Evolutionary conservation across 2,888 invertebrate species (phyloP).

Genomic region (Phaonia tiefii): DNA sequence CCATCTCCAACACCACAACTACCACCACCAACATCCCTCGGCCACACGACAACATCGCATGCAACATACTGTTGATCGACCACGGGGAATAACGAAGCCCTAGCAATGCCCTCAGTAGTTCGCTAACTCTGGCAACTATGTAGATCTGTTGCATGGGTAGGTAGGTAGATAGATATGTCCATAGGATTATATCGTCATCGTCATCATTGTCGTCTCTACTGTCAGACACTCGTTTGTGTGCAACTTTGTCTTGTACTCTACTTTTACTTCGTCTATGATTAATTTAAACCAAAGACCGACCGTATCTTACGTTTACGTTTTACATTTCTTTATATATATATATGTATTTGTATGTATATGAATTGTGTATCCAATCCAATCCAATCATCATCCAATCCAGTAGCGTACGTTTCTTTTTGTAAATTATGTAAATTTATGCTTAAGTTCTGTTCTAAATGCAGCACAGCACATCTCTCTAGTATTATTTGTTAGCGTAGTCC

Average conservation of each 20-base stretch:
- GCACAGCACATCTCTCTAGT: conserved; percentile 33
- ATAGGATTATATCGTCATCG: too few species aligned
- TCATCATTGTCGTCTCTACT: conserved; percentile 35
- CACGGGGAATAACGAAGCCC: conserved; percentile 18
- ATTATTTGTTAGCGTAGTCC: conserved; percentile 28
- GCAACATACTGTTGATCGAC: conserved; percentile 55
- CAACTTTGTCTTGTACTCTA: conserved; percentile 2
- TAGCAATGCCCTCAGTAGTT: neutral
- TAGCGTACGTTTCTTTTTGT: conserved; percentile 45
- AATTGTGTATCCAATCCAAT: neutral
- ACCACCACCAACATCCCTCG: conserved; percentile 45
- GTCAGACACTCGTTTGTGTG: conserved; percentile 37
- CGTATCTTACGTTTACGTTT: conserved; percentile 53
- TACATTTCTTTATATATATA: conserved; percentile 27
- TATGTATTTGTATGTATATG: conserved; percentile 31
- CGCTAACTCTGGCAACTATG: neutral
- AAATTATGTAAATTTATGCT: conserved; percentile 63
- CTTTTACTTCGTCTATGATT: conserved; percentile 39
- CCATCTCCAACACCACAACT: conserved; percentile 63
- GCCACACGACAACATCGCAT: conserved; percentile 57
- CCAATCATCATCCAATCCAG: neutral
- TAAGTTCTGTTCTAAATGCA: conserved; percentile 45
- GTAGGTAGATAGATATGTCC: too few species aligned
- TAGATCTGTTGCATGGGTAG: neutral
- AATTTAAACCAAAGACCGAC: conserved; percentile 67